phyloP scores from a whole-genome alignment of 2,113 vertebrate species.

The Pachycephala philippinensis region DNA sequence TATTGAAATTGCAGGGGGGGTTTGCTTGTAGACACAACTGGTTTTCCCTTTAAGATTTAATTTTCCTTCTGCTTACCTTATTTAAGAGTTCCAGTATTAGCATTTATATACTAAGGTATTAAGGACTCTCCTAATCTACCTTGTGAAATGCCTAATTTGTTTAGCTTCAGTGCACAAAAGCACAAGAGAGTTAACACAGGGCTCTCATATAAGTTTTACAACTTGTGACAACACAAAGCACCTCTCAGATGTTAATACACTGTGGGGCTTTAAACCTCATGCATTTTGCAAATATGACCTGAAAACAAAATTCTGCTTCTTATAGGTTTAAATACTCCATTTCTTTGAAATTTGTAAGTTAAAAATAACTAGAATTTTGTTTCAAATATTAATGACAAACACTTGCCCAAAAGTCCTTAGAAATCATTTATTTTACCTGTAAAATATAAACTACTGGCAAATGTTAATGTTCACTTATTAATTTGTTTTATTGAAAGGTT shows the following conservation, averaged over 20 bases:
- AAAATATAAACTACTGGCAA: background rate
- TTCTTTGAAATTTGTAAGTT: conserved; percentile 3
- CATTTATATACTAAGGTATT: conserved; percentile 52
- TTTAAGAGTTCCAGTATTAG: conserved; percentile 40
- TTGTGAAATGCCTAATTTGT: conserved; percentile 60
- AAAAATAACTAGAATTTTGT: background rate
- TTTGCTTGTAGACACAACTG: background rate
- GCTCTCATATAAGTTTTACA: conserved; percentile 57
- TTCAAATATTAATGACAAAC: background rate
- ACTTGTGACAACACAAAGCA: conserved; percentile 65
- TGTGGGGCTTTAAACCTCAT: conserved; percentile 56
- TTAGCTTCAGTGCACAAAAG: conserved; percentile 60
- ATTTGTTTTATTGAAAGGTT: background rate
- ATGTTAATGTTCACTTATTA: background rate
- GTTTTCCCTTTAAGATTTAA: conserved; percentile 22
- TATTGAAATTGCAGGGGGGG: background rate
- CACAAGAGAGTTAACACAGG: conserved; percentile 43
- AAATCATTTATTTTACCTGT: background rate
- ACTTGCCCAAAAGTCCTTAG: background rate
- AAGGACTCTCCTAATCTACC: conserved; percentile 43
- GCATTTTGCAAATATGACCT: conserved; percentile 65
- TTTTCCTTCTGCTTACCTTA: conserved; percentile 19
- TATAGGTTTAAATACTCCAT: background rate
- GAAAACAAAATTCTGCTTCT: conserved; percentile 42
- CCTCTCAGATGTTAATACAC: conserved; percentile 42